phyloP scores from a whole-genome alignment of 2,888 invertebrate genomes.

The Microctonus aethiopoides region DNA sequence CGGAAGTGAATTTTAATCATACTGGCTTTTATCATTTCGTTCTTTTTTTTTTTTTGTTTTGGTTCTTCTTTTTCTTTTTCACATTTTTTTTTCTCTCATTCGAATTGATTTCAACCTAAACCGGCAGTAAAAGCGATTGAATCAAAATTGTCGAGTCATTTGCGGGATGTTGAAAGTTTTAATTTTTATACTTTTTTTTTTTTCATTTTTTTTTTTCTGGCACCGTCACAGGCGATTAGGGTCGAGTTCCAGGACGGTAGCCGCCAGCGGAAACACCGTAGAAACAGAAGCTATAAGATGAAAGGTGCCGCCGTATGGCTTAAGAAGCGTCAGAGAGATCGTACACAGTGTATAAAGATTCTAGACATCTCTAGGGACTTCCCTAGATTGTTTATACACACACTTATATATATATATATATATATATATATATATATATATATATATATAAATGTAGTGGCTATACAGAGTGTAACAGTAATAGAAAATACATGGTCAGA shows the following conservation, averaged over 20 bases:
- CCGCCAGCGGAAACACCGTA: conserved; percentile 61
- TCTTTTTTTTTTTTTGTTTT: not conserved
- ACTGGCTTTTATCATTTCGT: not conserved
- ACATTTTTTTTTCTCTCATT: not conserved
- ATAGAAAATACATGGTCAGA: not conserved
- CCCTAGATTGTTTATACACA: not conserved
- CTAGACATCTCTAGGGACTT: not conserved
- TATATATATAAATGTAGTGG: not conserved
- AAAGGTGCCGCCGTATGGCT: conserved; percentile 55
- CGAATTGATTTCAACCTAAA: conserved; percentile 17
- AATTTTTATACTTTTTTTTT: conserved; percentile 8
- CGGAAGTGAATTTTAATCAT: conserved; percentile 30
- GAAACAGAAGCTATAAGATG: conserved; percentile 63
- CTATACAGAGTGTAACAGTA: too few relatives aligned
- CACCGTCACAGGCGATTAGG: conserved; percentile 57
- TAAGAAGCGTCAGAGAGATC: conserved; percentile 52
- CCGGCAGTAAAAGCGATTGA: conserved; percentile 17
- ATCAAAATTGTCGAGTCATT: conserved; percentile 28
- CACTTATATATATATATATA: not conserved
- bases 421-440: not conserved
- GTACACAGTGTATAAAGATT: conserved; percentile 24
- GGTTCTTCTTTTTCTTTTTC: not conserved
- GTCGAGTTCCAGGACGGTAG: conserved; percentile 62
- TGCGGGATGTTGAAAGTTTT: conserved; percentile 15
- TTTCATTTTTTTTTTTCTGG: conserved; percentile 31